Conservation (phyloP, 2,888 invertebrate genomes). For the Herminia tarsipennalis region DNA sequence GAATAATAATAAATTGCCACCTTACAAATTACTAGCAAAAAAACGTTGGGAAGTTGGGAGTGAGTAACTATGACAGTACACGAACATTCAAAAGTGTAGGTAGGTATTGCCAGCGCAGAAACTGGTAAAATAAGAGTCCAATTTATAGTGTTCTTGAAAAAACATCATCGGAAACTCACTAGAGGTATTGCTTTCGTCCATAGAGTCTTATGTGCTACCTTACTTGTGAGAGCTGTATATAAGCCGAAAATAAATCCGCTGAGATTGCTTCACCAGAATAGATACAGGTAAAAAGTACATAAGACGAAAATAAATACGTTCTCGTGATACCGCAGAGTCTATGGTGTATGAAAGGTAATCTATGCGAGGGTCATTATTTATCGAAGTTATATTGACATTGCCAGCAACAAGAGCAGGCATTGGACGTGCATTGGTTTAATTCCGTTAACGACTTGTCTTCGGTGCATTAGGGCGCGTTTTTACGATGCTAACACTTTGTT, state of each 20-base stretch:
- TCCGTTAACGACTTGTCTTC: conserved; percentile 37
- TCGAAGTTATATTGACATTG: conserved; percentile 39
- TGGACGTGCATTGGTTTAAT: conserved; percentile 37
- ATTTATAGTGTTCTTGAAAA: too few relatives aligned
- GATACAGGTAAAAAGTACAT: conserved; percentile 7
- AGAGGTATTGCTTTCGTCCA: too few relatives aligned
- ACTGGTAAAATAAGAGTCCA: too few relatives aligned
- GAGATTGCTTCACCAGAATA: conserved; percentile 5
- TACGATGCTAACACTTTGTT: background rate
- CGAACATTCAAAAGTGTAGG: too few relatives aligned
- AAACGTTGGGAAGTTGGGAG: too few relatives aligned
- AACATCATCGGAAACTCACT: too few relatives aligned
- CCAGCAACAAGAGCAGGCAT: conserved; percentile 26
- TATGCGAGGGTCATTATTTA: conserved; percentile 25
- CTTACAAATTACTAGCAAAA: too few relatives aligned
- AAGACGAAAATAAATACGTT: conserved; percentile 8
- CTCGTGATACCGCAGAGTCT: conserved; percentile 1
- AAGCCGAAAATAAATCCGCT: conserved; percentile 17
- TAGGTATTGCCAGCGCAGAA: too few relatives aligned
- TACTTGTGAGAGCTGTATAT: too few relatives aligned
- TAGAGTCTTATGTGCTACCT: too few relatives aligned
- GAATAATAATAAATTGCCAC: too few relatives aligned
- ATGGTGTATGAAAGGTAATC: conserved; percentile 25
- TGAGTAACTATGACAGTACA: too few relatives aligned
- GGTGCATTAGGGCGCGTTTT: background rate